These are phyloP conservation scores for Yasuhikotakia modesta DNA, from an alignment of 2,797 vertebrate genomes.

Conservation along the genomic window DNA sequence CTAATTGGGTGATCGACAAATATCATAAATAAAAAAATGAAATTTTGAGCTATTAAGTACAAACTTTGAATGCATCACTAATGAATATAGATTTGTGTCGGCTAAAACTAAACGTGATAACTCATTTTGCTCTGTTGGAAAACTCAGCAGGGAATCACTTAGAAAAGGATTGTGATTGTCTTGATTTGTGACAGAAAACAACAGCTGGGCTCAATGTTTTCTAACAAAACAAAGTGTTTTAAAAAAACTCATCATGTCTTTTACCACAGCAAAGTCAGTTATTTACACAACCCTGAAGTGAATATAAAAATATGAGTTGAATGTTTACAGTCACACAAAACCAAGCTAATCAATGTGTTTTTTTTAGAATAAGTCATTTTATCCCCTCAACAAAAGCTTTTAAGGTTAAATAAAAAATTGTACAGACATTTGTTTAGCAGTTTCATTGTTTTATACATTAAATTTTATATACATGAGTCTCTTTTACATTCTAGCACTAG, in stretches of 20 bases:
- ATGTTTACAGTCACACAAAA: too few species aligned
- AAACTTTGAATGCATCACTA: too few species aligned
- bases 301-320: neutral
- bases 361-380: too few species aligned
- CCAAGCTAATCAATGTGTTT: too few species aligned
- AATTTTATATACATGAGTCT: too few species aligned
- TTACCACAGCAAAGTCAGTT: too few species aligned
- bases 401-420: too few species aligned
- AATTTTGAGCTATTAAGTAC: too few species aligned
- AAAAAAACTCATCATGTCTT: neutral
- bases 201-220: slow-evolving; percentile 19
- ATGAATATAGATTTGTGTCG: slow-evolving; percentile 17
- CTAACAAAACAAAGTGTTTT: slow-evolving; percentile 2
- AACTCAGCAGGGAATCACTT: slow-evolving; percentile 34
- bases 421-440: too few species aligned
- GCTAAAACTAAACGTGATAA: slow-evolving; percentile 8
- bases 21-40: neutral
- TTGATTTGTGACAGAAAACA: slow-evolving; percentile 25
- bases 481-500: too few species aligned
- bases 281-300: neutral
- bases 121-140: slow-evolving; percentile 17
- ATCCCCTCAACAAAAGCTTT: too few species aligned
- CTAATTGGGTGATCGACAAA: neutral
- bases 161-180: neutral
- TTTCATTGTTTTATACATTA: too few species aligned